Evolutionary conservation across 2,888 invertebrate genomes (phyloP), one percentile per base, ranked within the genome.

Genomic region (Coleophora flavipennella): DNA sequence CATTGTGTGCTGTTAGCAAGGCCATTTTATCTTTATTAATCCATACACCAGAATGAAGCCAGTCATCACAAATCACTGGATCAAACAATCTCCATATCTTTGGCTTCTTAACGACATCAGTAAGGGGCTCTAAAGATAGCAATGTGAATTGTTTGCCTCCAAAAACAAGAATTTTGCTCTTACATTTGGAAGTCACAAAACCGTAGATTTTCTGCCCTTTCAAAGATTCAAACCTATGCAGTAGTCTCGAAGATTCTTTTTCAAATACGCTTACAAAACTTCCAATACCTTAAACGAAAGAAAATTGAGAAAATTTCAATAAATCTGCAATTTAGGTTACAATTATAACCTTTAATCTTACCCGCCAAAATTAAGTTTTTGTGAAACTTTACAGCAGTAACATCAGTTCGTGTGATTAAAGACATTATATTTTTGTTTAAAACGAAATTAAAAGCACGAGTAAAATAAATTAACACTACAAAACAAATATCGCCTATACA

Each of bases 1-100:
- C 84, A 75, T 91, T 91, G 50, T 91, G 90, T 35, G 91, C 88
- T 35, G 89, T 88, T 33, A 92, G 78, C 25, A 91, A 53, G 1
- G 86, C 86, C 40, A 92, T 62, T 40, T 72, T 50, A 13, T 63
- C 50, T 27, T 71, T 50, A 37, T 74, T 57, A 0, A 87, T 46
- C 84, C 90, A 89, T 34, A 75, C 64, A 0, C 84, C 86, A 31
- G 86, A 79, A 57, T 90, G 87, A 20, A 92, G 75, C 92, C 92
- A 92, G 58, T 92, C 92, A 47, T 78, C 68, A 50, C 87, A 77
- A 4, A 67, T 51, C 4, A 73, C 39, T 0, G 72, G 52, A 10
- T 62, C 51, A 36, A 66, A 60, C 2, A 49, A 31, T 38, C 45
- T 64, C 33, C 28, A 32, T 37, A 59, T 57, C 1, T 40, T 41